Conservation (phyloP, 1,140 invertebrate species). For the Pseudobourletiella spinata region DNA sequence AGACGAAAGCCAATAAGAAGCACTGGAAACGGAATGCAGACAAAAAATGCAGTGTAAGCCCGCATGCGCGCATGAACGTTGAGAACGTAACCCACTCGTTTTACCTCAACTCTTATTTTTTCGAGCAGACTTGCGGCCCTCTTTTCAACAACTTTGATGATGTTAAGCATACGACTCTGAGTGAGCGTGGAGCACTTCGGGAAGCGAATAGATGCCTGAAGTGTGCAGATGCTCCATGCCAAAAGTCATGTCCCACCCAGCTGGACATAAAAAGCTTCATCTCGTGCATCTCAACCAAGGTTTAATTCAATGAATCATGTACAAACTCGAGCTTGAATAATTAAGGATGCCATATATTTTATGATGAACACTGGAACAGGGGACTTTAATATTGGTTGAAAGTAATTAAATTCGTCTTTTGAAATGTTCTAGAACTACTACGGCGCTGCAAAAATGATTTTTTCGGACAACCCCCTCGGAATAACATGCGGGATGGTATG, state of each 20-base stretch:
- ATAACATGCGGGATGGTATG: constrained; percentile 99
- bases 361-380: too few species aligned
- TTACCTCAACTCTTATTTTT: too few species aligned
- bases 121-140: constrained; percentile 55
- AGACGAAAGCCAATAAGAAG: constrained; percentile 78
- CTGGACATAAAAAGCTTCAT: constrained; percentile 96
- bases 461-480: constrained; percentile 94
- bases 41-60: constrained; percentile 71
- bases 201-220: constrained; percentile 91
- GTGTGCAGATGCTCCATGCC: constrained; percentile 96
- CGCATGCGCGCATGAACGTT: background rate
- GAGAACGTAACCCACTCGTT: background rate
- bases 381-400: too few species aligned
- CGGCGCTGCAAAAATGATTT: constrained; percentile 90
- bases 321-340: too few species aligned
- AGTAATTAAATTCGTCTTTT: too few species aligned
- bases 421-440: constrained; percentile 76
- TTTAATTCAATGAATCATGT: constrained; percentile 39
- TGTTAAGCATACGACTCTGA: constrained; percentile 93
- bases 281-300: constrained; percentile 89
- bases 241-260: constrained; percentile 96
- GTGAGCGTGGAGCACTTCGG: constrained; percentile 80
- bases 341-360: too few species aligned
- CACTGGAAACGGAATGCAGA: constrained; percentile 91
- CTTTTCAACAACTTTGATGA: constrained; percentile 89